These are phyloP conservation scores for Spea hammondii DNA, from an alignment of 2,797 vertebrate species.

Conservation along the genomic window DNA sequence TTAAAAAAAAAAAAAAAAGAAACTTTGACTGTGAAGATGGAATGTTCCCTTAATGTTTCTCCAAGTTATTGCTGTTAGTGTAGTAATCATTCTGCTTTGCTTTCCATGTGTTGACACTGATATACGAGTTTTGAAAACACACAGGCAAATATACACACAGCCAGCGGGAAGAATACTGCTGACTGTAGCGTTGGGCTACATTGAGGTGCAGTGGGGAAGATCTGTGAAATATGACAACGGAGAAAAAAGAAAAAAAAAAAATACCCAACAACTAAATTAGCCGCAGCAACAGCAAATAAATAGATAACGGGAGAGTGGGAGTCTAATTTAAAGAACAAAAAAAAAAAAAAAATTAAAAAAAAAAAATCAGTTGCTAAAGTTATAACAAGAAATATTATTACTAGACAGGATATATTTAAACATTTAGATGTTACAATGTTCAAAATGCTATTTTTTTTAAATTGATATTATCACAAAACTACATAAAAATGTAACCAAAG, in stretches of 20 bases:
- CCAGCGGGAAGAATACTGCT: slow-evolving; percentile 40
- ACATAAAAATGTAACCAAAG: too few species aligned
- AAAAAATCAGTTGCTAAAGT: too few species aligned
- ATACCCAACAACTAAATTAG: slow-evolving; percentile 45
- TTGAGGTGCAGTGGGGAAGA: slow-evolving; percentile 8
- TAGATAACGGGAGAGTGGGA: neutral
- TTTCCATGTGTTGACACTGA: slow-evolving; percentile 42
- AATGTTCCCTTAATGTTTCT: slow-evolving; percentile 20
- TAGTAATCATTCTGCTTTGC: slow-evolving; percentile 36
- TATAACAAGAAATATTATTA: too few species aligned
- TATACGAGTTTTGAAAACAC: slow-evolving; percentile 44
- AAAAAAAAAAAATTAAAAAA: too few species aligned
- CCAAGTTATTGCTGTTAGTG: slow-evolving; percentile 12
- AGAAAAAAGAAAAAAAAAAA: slow-evolving; percentile 1
- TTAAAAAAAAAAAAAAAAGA: neutral
- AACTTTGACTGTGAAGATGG: neutral
- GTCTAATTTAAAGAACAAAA: neutral
- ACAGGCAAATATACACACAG: slow-evolving; percentile 36
- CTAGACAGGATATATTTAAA: too few species aligned
- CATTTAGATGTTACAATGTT: too few species aligned
- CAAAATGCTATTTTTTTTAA: too few species aligned
- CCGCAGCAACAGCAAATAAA: neutral
- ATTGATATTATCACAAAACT: too few species aligned
- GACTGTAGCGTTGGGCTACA: slow-evolving; percentile 25
- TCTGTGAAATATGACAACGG: slow-evolving; percentile 38